Base-by-base conservation (phyloP, 2,113 vertebrate genomes). In the Turdus rufiventris region DNA sequence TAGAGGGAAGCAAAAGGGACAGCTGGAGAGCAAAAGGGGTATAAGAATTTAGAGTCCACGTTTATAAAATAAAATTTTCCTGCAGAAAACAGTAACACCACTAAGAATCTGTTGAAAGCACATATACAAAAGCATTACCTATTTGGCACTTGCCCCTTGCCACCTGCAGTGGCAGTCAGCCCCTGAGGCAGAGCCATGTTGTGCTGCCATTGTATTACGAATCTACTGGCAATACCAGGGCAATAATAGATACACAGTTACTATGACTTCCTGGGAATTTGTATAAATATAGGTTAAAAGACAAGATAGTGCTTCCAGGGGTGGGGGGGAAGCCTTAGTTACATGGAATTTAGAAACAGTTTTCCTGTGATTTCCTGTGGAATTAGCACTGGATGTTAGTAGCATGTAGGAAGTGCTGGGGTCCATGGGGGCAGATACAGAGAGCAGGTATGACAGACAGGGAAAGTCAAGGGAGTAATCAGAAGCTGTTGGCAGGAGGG, bases 271-370 rank as follows among this genome's bases (percentile, higher is more conserved):
- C 65, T 58, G 89, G 42, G 9, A 84, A 33, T 67, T 60, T 5
- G 10, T 60, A 67, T 18, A 86, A 78, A 86, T 60, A 48, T 1
- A 18, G 12, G 12, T 53, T 85, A 54, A 77, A 83, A 85, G 25
- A 68, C 29, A 79, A 45, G 1, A 1, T 14, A 42, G 18, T 47
- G 54, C 42, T 89, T 72, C 50, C 9, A 1, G 43, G 2, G 14
- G 3, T 0, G 2, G 0, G 2, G 5, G 1, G 2, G 0, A 4
- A 8, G 4, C 29, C 26, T 33, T 36, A 54, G 29, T 54, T 50
- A 57, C 6, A 57, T 3, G 26, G 50, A 85, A 87, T 94, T 91
- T 12, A 48, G 19, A 67, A 88, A 88, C 2, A n/a, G 26, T 38
- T 71, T 86, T 89, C 25, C 53, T 66, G 24, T 73, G 50, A 45